Evolutionary conservation across 2,888 invertebrate genomes (phyloP).

Genomic region (Ectemnius lituratus): DNA sequence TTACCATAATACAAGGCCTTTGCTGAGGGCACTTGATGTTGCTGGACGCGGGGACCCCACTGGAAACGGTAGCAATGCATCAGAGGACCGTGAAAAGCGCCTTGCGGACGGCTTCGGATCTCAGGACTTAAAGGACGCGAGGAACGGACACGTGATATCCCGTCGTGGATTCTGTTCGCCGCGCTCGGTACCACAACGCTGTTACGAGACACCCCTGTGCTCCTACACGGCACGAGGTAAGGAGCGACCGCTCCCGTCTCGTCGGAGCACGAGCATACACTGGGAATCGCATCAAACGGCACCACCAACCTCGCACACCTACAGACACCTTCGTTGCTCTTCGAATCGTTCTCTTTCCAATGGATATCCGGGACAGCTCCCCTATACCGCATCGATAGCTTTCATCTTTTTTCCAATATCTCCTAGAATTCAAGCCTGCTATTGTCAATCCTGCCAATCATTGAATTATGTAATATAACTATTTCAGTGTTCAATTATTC

Average conservation of each 20-base stretch:
- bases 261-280: neutral
- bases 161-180: constrained; percentile 50
- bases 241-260: constrained; percentile 27
- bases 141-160: constrained; percentile 57
- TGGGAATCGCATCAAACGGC: neutral
- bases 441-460: too few species aligned
- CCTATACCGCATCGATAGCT: too few species aligned
- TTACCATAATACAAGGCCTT: constrained; percentile 69
- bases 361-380: too few species aligned
- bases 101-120: constrained; percentile 40
- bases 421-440: too few species aligned
- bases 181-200: constrained; percentile 35
- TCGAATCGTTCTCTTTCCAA: too few species aligned
- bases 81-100: constrained; percentile 55
- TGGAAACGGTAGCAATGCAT: constrained; percentile 66
- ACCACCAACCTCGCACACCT: neutral
- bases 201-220: constrained; percentile 39
- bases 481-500: too few species aligned
- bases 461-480: too few species aligned
- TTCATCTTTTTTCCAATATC: too few species aligned
- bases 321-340: too few species aligned
- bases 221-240: constrained; percentile 37
- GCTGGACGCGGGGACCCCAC: constrained; percentile 31
- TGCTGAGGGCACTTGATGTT: constrained; percentile 43
- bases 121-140: constrained; percentile 46